Percentiles rank a stretch among this genome's conserved stretches.
Conservation (phyloP, 1,140 invertebrate species). For the Aphis gossypii region DNA sequence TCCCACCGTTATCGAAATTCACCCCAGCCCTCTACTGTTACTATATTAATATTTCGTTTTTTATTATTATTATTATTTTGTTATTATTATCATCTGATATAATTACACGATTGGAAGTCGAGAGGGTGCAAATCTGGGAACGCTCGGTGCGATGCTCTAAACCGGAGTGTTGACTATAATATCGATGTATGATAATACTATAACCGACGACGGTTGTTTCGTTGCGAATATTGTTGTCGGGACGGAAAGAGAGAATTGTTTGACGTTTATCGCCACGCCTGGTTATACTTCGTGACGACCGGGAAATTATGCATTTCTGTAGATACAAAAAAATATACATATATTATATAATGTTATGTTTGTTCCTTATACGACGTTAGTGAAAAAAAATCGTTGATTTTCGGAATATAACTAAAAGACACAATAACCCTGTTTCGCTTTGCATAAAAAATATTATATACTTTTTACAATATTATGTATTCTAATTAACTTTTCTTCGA, state of each 20-base stretch:
- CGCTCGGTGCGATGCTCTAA: background rate
- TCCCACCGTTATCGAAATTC: constrained; percentile 57
- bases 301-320: background rate
- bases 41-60: constrained; percentile 37
- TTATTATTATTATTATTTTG: constrained; percentile 33
- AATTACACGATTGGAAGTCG: constrained; percentile 38
- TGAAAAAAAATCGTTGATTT: background rate
- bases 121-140: constrained; percentile 51
- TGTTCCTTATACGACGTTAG: background rate
- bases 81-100: constrained; percentile 29
- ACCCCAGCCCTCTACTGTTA: constrained; percentile 31
- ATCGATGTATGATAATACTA: background rate
- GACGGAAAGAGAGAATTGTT: background rate
- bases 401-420: background rate
- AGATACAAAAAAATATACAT: background rate
- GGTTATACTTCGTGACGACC: background rate
- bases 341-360: background rate
- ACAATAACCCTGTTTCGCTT: background rate
- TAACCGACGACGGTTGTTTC: background rate
- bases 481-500: background rate
- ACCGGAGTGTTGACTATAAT: background rate
- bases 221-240: background rate
- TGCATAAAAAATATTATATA: background rate
- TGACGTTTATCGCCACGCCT: background rate
- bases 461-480: background rate